These are phyloP conservation scores for Phrixothrix hirtus DNA, from an alignment of 2,888 invertebrate genomes.

Conservation along the genomic window DNA sequence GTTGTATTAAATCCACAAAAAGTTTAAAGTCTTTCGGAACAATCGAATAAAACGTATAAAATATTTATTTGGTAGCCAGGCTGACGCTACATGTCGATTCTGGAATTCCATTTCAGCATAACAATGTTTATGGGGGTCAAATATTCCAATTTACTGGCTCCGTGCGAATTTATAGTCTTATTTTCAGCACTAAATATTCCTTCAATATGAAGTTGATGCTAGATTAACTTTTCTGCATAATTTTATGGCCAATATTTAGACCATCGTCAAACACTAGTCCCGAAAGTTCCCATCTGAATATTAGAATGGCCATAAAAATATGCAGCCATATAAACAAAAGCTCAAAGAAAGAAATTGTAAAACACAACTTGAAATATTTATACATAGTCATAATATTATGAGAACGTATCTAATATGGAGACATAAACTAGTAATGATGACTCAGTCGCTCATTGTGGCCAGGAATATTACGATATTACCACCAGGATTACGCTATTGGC, in stretches of 20 bases:
- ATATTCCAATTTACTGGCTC: conserved; percentile 55
- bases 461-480: conserved; percentile 29
- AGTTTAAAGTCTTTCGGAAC: neutral
- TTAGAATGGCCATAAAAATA: conserved; percentile 19
- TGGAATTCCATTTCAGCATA: conserved; percentile 51
- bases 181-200: conserved; percentile 53
- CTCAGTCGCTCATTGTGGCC: conserved; percentile 31
- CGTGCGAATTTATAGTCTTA: conserved; percentile 54
- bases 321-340: conserved; percentile 1
- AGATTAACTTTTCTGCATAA: conserved; percentile 34
- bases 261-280: conserved; percentile 15
- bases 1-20: conserved; percentile 4
- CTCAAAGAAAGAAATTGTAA: conserved; percentile 13
- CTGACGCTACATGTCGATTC: conserved; percentile 48
- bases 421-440: conserved; percentile 32
- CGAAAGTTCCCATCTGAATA: conserved; percentile 14
- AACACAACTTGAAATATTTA: conserved; percentile 24
- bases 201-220: conserved; percentile 47
- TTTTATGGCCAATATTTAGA: conserved; percentile 32
- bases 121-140: conserved; percentile 55
- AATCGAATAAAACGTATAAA: conserved; percentile 16
- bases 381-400: conserved; percentile 27
- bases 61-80: conserved; percentile 32
- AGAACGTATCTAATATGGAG: conserved; percentile 31
- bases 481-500: conserved; percentile 25